These are phyloP conservation scores for Acanthaster planci DNA, from an alignment of 35 echinoderm and acorn worm species.

Conservation along the genomic window DNA sequence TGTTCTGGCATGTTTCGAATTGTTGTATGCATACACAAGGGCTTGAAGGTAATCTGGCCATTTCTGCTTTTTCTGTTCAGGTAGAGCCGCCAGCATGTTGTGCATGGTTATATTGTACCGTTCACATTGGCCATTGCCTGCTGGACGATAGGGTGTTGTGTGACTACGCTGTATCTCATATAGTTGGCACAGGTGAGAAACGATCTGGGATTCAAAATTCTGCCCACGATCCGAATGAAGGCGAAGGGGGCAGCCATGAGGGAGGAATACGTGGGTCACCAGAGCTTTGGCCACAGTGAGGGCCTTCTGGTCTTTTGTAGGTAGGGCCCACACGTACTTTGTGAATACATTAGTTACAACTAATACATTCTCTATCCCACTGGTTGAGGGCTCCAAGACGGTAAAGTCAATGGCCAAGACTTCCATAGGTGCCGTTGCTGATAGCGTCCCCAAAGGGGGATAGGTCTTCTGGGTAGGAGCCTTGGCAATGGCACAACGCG, in stretches of 20 bases:
- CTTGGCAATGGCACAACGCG: conserved; percentile 54
- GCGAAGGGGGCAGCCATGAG: conserved; percentile 43
- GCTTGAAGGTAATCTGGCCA: conserved; percentile 55
- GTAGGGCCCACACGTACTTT: conserved; percentile 36
- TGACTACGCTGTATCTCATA: conserved; percentile 48
- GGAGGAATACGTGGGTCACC: conserved; percentile 46
- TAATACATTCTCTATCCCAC: conserved; percentile 41
- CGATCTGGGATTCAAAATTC: conserved; percentile 59
- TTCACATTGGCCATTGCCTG: conserved; percentile 30
- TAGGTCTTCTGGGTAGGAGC: not conserved
- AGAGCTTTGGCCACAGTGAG: conserved; percentile 41
- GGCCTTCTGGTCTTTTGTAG: conserved; percentile 61
- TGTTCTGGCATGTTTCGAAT: not conserved
- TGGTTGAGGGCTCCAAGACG: conserved; percentile 17
- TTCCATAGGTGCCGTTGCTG: conserved; percentile 62
- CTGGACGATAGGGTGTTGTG: conserved; percentile 27
- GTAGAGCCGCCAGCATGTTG: conserved; percentile 50
- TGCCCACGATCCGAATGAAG: conserved; percentile 68
- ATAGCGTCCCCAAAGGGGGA: conserved; percentile 30
- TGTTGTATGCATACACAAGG: conserved; percentile 72
- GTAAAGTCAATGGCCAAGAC: conserved; percentile 43
- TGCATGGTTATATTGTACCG: conserved; percentile 65
- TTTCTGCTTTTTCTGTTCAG: conserved; percentile 14
- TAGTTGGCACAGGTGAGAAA: conserved; percentile 36
- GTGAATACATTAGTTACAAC: conserved; percentile 58